A percentile compares a stretch with the other conserved stretches of the same genome.
These are phyloP conservation scores for Tenthredo distinguenda DNA, from an alignment of 2,888 invertebrate genomes.

Conservation along the genomic window DNA sequence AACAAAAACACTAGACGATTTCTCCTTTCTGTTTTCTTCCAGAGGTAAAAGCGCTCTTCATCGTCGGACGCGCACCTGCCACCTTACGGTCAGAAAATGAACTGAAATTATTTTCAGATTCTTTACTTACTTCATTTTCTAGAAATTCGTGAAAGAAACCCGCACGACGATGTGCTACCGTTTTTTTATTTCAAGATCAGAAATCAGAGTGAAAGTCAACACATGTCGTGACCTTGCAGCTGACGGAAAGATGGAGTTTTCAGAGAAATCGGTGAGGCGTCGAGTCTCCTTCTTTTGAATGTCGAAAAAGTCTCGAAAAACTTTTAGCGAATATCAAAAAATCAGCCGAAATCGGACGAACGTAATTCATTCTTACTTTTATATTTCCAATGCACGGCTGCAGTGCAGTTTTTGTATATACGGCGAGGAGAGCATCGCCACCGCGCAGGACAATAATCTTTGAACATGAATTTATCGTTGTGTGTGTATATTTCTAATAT, in stretches of 20 bases:
- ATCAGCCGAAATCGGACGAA: no score
- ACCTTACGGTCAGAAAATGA: neutral
- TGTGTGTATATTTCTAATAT: slow-evolving; percentile 58
- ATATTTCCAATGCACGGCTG: neutral
- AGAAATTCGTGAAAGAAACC: no score
- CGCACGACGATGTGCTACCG: no score
- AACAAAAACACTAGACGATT: neutral
- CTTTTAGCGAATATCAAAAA: no score
- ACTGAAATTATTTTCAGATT: neutral
- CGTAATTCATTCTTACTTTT: no score
- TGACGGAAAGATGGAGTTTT: no score
- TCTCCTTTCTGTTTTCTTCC: neutral
- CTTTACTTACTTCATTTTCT: neutral
- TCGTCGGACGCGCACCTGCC: neutral
- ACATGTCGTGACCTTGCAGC: no score
- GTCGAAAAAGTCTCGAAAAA: no score
- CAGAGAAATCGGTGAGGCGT: no score
- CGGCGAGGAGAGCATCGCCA: neutral
- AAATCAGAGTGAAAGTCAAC: no score
- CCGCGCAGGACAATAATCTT: slow-evolving; percentile 19
- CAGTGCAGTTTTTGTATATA: neutral
- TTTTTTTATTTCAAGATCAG: no score
- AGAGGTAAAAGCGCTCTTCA: neutral
- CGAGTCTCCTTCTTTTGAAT: no score
- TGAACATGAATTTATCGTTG: slow-evolving; percentile 43